Percentiles rank a stretch among this genome's conserved stretches.
Evolutionary conservation across 2,113 vertebrate genomes (phyloP).

Genomic region (Phalacrocorax carbo): DNA sequence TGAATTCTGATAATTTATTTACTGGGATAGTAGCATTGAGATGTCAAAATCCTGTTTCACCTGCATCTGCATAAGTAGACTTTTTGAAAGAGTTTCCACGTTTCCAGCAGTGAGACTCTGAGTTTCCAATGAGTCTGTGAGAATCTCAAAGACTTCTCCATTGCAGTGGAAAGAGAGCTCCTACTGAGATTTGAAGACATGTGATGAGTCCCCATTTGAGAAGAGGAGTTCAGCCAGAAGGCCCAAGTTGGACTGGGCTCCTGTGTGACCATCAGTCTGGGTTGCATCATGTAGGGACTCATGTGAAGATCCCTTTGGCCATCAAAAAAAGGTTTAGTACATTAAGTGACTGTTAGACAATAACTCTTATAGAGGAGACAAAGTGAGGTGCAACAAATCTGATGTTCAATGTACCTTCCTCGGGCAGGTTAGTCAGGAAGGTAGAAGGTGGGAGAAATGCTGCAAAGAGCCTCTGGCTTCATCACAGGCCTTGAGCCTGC

Average conservation of each 20-base stretch:
- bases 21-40: neutral
- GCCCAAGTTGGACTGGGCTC: neutral
- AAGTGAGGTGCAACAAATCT: neutral
- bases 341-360: neutral
- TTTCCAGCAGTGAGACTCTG: neutral
- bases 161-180: neutral
- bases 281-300: neutral
- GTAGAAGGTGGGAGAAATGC: neutral
- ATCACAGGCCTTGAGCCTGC: neutral
- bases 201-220: neutral
- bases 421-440: neutral
- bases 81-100: neutral
- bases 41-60: neutral
- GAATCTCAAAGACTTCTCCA: neutral
- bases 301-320: neutral
- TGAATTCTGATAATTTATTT: conserved; percentile 27
- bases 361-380: neutral
- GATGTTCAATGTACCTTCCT: neutral
- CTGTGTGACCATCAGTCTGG: neutral
- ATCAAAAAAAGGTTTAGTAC: neutral
- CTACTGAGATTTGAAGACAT: neutral
- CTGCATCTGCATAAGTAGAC: neutral
- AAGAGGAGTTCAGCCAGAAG: neutral
- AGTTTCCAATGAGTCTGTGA: neutral
- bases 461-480: neutral